Evolutionary conservation across 2,888 invertebrate genomes (phyloP).

Genomic region (Exephanes ischioxanthus): DNA sequence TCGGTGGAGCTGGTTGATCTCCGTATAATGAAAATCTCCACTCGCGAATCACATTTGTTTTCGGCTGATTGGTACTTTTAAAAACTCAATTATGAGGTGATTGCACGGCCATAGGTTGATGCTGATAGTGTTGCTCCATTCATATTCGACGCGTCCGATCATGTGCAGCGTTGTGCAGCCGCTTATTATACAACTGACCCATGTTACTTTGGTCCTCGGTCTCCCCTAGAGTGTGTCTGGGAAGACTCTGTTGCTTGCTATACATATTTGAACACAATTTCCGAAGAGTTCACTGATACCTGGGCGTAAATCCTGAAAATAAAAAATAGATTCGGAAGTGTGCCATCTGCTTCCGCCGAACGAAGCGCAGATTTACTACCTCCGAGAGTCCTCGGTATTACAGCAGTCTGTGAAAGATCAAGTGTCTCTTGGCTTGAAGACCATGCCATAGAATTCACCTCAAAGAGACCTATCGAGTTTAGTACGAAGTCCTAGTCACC

Average conservation of each 20-base stretch:
- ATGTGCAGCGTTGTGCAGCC: no score
- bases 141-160: no score
- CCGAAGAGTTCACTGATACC: no score
- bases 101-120: not conserved
- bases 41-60: no score
- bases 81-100: no score
- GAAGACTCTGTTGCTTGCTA: no score
- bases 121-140: not conserved
- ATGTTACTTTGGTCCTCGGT: no score
- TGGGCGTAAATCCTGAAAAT: not conserved
- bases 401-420: constrained; percentile 38
- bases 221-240: no score
- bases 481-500: constrained; percentile 65
- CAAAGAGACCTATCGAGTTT: constrained; percentile 59
- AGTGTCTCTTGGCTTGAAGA: constrained; percentile 46
- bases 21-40: not conserved
- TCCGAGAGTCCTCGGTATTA: constrained; percentile 21
- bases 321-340: not conserved
- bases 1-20: not conserved
- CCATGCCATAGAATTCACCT: constrained; percentile 49
- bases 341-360: constrained; percentile 1
- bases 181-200: no score
- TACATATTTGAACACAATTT: no score
- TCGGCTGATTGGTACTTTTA: no score
- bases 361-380: constrained; percentile 52